Percentiles rank a stretch among this genome's conserved stretches.
phyloP scores from a whole-genome alignment of 2,888 invertebrate genomes.

The Hyposoter dolosus region DNA sequence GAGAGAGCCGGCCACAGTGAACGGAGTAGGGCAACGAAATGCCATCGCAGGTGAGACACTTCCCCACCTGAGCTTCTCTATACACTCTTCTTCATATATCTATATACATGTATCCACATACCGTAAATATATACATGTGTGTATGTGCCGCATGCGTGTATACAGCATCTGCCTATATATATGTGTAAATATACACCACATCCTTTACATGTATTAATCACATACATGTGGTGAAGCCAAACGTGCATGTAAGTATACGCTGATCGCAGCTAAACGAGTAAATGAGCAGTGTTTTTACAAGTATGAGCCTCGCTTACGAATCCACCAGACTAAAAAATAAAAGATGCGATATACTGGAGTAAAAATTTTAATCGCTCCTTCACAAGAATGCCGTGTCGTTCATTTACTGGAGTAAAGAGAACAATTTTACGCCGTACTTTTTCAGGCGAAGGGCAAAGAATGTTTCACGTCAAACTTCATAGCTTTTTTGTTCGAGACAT shows the following conservation, averaged over 20 bases:
- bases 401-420: background rate
- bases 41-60: constrained; percentile 78
- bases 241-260: constrained; percentile 23
- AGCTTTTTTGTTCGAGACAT: background rate
- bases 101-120: background rate
- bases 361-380: background rate
- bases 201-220: constrained; percentile 14
- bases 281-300: constrained; percentile 13
- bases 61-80: constrained; percentile 59
- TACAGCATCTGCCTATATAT: background rate
- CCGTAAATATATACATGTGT: constrained; percentile 6
- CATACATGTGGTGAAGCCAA: background rate
- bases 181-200: constrained; percentile 2
- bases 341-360: background rate
- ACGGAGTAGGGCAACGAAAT: constrained; percentile 79
- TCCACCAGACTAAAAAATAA: constrained; percentile 1
- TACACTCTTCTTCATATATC: background rate
- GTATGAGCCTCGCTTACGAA: constrained; percentile 9
- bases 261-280: constrained; percentile 45
- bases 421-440: background rate
- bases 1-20: constrained; percentile 70
- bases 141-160: constrained; percentile 1
- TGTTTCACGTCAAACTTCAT: background rate
- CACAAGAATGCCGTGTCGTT: background rate
- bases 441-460: background rate